Evolutionary conservation across 1,140 invertebrate genomes (phyloP), one percentile per base, ranked within the genome.

Genomic region (Drepana arcuata): DNA sequence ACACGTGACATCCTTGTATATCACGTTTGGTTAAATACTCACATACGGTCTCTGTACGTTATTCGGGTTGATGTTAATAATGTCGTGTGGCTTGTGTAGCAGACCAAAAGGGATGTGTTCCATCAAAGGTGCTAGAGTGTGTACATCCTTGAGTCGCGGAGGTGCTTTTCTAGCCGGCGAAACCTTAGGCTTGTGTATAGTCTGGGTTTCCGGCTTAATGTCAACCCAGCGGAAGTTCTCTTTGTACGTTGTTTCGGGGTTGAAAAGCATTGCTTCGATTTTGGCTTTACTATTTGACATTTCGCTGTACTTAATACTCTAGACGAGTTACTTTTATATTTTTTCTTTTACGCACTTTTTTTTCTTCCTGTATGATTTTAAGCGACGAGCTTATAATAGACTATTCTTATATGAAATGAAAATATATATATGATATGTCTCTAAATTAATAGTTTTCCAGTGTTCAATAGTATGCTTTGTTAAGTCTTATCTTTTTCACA

Each of bases 211-310:
- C 0, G 46, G 39, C n/a, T 21, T 35, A 2, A 68, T 47, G 1
- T 48, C 34, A 1, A 29, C 28, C 7, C 26, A 16, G n/a, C 37
- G 51, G 15, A 48, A 75, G 12, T 68, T 54, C 0, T 53, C 63
- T 25, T 30, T 45, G 16, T 68, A 47, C 0, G 61, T 64, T 0
- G 68, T 64, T 26, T 51, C 59, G 27, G 59, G 47, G 16, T 68
- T 28, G 18, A 70, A 75, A 1, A 72, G 48, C 53, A 72, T 43
- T 1, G 34, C 27, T 25, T 70, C 62, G 15, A 45, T 34, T 46
- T 39, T 59, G 5, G 50, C 9, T 12, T 34, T 32, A 5, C 21
- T 27, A 16, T 53, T 32, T 2, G 41, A 18, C 60, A 65, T 48
- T 48, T 27, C 29, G 12, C 2, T n/a, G n/a, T n/a, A n/a, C n/a